phyloP scores from a whole-genome alignment of 1,140 invertebrate genomes.

The Zaprionus taronus region DNA sequence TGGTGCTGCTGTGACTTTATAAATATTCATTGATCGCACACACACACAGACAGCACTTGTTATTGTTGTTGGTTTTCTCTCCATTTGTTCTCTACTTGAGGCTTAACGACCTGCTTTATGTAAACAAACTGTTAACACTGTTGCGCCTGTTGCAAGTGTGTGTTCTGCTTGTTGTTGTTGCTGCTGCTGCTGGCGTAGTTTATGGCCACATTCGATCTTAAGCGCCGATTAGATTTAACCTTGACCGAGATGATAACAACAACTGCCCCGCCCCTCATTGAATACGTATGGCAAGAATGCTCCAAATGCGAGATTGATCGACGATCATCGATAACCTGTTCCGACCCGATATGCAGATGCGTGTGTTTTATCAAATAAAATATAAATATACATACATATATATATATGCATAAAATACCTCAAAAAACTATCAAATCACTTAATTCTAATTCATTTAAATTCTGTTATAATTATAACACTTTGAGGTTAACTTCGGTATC shows the following conservation, averaged over 20 bases:
- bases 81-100: conserved; percentile 50
- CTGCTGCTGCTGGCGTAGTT: conserved; percentile 57
- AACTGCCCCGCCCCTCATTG: conserved; percentile 2
- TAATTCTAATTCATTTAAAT: neutral
- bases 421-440: too few relatives aligned
- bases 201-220: conserved; percentile 71
- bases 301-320: conserved; percentile 18
- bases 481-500: neutral
- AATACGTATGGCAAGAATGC: conserved; percentile 6
- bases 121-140: conserved; percentile 82
- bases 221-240: conserved; percentile 79
- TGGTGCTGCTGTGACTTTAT: conserved; percentile 52
- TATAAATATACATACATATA: too few relatives aligned
- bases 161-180: conserved; percentile 42
- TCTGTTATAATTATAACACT: neutral
- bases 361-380: neutral
- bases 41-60: conserved; percentile 9
- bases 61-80: conserved; percentile 43
- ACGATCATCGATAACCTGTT: conserved; percentile 19
- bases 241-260: conserved; percentile 78
- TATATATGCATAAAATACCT: too few relatives aligned
- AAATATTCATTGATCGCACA: conserved; percentile 74
- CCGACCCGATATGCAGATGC: conserved; percentile 2
- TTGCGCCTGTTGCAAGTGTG: conserved; percentile 32
- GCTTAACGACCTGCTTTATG: conserved; percentile 77